Evolutionary conservation across 2,113 vertebrate genomes (phyloP), one percentile per base, ranked within the genome.

Genomic region (Rallus limicola): DNA sequence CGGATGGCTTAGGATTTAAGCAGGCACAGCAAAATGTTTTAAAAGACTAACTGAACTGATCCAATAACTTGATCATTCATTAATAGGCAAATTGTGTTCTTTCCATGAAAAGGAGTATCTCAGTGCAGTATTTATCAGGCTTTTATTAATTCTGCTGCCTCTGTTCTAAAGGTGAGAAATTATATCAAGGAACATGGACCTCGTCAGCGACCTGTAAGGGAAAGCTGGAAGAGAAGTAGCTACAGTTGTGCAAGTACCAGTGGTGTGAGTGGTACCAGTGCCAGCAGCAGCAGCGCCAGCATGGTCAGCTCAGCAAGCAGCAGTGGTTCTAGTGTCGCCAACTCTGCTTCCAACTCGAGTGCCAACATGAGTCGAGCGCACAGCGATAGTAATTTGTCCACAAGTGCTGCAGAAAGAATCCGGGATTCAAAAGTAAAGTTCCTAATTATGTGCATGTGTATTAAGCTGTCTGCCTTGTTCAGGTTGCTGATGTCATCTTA

Each of bases 311-410:
- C 99, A 4, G 98, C 98, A 9, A 99, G 99, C 98, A 99, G 99
- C 97, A 99, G 99, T 15, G 97, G 98, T 36, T 99, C 99, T 24
- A 98, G 98, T 14, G 94, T 98, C 2, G 98, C 98, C 46, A 98
- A 98, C 97, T 98, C 98, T 0, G 98, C 98, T 58, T 99, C 99
- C 52, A 99, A 99, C 98, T 99, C 99, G 60, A 99, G 99, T 40
- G 98, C 99, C 96, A 99, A 98, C 98, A 99, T 99, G 96, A 99
- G 99, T 96, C 98, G 99, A 95, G 99, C 99, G 2, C 99, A 99
- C 98, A 99, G 99, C 3, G 99, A 99, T 46, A 99, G 99, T 44
- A 99, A 99, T 97, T 97, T 99, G 74, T 99, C 98, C 50, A 96
- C 99, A 38, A 99, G 98, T 42, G 99, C 99, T 59, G 99, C 99